Percentiles rank a stretch among this genome's conserved stretches.
phyloP scores from a whole-genome alignment of 2,113 vertebrate genomes.

The Vulpes lagopus region DNA sequence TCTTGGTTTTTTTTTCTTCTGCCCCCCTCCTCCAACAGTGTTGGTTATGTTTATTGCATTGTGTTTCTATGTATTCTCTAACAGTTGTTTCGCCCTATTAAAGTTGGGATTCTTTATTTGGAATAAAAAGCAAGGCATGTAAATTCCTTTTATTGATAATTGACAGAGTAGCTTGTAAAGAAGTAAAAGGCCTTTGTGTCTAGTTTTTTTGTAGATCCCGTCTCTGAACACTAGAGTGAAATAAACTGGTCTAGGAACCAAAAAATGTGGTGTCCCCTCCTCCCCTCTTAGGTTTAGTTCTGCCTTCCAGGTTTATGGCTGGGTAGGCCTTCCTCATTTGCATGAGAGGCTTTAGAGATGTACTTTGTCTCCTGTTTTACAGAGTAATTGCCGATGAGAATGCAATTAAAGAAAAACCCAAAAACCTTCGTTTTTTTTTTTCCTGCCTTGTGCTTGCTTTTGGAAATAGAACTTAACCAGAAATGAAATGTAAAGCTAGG shows the following conservation, averaged over 20 bases:
- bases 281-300: slow-evolving; percentile 18
- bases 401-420: neutral
- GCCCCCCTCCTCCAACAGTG: neutral
- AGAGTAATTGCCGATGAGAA: neutral
- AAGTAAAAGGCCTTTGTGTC: slow-evolving; percentile 66
- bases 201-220: slow-evolving; percentile 54
- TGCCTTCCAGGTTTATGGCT: slow-evolving; percentile 29
- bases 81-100: slow-evolving; percentile 50
- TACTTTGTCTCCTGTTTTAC: neutral
- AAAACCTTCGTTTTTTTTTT: neutral
- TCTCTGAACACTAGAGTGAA: slow-evolving; percentile 66
- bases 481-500: neutral
- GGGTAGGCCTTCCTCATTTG: neutral
- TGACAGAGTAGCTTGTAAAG: slow-evolving; percentile 73
- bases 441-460: neutral
- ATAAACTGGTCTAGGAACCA: slow-evolving; percentile 67
- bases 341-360: neutral
- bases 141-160: slow-evolving; percentile 53
- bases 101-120: slow-evolving; percentile 56
- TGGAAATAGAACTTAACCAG: neutral
- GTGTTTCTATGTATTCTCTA: slow-evolving; percentile 57
- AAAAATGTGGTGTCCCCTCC: slow-evolving; percentile 5
- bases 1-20: neutral
- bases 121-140: slow-evolving; percentile 70
- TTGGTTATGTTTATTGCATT: slow-evolving; percentile 44